phyloP scores from a whole-genome alignment of 2,113 vertebrate genomes.

The Bubo bubo region DNA sequence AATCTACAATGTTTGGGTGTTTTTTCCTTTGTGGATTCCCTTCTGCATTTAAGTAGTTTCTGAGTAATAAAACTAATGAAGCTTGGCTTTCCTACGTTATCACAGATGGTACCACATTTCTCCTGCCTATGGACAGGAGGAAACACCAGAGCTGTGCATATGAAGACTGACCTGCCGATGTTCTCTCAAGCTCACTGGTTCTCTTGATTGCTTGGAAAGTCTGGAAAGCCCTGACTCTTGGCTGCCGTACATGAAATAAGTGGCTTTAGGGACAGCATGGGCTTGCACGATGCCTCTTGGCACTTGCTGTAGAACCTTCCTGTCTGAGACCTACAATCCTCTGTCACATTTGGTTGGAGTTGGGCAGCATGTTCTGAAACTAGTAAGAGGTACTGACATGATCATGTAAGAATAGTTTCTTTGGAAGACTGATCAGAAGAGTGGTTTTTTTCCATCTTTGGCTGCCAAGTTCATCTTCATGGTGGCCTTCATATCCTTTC shows the following conservation, averaged over 20 bases:
- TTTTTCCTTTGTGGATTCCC: not conserved
- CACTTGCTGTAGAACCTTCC: not conserved
- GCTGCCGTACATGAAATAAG: not conserved
- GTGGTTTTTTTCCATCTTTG: not conserved
- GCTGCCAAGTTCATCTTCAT: not conserved
- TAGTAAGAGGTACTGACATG: not conserved
- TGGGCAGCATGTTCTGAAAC: not conserved
- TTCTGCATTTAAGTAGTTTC: not conserved
- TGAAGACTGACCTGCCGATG: not conserved
- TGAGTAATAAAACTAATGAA: constrained; percentile 3
- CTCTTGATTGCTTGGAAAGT: not conserved
- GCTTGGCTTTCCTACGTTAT: not conserved
- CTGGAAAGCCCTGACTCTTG: not conserved
- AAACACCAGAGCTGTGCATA: not conserved
- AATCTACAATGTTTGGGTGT: not conserved
- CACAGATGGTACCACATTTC: not conserved
- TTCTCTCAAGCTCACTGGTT: not conserved
- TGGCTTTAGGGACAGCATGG: not conserved
- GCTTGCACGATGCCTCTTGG: too few species aligned
- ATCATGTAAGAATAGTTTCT: not conserved
- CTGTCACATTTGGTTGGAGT: not conserved
- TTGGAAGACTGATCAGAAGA: not conserved
- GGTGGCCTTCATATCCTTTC: not conserved
- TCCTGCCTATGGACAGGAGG: not conserved
- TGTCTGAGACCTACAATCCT: not conserved